These are phyloP conservation scores for Bucorvus abyssinicus DNA, from an alignment of 2,797 vertebrate genomes.

Conservation along the genomic window DNA sequence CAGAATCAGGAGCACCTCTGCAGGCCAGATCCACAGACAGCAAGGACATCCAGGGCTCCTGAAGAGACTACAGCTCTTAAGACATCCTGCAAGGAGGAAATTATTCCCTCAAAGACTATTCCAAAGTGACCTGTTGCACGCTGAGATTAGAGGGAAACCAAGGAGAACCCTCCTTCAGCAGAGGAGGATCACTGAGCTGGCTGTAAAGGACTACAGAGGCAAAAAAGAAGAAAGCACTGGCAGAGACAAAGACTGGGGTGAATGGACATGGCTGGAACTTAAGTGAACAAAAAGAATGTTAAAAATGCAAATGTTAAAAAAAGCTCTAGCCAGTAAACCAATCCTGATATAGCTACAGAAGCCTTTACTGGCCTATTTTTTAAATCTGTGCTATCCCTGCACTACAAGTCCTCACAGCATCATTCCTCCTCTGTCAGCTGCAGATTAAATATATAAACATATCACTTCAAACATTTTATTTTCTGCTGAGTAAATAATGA, in stretches of 20 bases:
- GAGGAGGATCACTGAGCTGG: neutral
- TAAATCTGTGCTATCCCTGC: neutral
- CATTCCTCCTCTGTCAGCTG: neutral
- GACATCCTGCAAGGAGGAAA: neutral
- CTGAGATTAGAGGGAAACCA: neutral
- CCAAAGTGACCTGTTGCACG: neutral
- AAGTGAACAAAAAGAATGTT: neutral
- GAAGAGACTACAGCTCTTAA: neutral
- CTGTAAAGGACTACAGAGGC: neutral
- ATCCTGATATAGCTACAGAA: neutral
- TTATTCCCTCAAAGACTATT: neutral
- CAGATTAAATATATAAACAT: neutral
- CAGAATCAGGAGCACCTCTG: rapidly evolving
- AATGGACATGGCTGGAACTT: neutral
- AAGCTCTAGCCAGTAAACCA: neutral
- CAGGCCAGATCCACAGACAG: neutral
- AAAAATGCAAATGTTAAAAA: neutral
- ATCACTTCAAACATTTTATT: neutral
- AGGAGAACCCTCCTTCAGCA: neutral
- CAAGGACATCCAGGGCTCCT: neutral
- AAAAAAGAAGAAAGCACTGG: neutral
- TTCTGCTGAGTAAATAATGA: neutral
- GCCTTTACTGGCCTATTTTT: neutral
- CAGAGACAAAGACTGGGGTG: neutral
- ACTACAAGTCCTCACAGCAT: neutral